Conservation (phyloP, 2,113 vertebrate genomes). For the Deroptyus accipitrinus region DNA sequence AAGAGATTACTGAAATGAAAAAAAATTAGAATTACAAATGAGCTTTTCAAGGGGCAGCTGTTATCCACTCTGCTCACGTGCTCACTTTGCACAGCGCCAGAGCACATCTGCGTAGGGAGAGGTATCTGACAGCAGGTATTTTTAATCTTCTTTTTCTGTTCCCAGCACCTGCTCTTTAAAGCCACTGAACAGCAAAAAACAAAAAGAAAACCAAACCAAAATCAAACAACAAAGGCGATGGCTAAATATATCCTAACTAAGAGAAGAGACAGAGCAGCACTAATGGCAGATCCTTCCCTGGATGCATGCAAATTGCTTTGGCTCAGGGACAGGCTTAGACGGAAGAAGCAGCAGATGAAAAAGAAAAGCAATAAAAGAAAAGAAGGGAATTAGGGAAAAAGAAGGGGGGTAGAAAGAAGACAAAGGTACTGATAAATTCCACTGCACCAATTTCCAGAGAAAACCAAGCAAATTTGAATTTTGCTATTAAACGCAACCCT, state of each 20-base stretch:
- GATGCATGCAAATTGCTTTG: conserved; percentile 39
- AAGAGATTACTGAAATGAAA: conserved; percentile 48
- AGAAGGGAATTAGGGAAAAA: background rate
- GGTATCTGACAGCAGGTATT: conserved; percentile 26
- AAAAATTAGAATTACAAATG: conserved; percentile 68
- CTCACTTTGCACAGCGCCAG: background rate
- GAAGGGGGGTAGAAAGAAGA: background rate
- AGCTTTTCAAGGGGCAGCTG: conserved; percentile 58
- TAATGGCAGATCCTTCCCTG: conserved; percentile 38
- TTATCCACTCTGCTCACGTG: background rate
- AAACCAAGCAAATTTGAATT: background rate
- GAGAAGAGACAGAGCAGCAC: conserved; percentile 18
- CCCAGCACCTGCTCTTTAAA: conserved; percentile 39
- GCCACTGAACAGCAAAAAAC: background rate
- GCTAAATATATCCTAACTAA: conserved; percentile 56
- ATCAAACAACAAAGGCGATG: background rate
- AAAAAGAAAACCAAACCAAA: background rate
- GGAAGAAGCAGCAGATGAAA: background rate
- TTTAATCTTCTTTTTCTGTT: conserved; percentile 41
- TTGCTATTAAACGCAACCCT: background rate
- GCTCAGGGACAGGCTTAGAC: background rate
- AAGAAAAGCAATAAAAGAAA: background rate
- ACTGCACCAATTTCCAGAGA: background rate
- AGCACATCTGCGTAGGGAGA: conserved; percentile 1
- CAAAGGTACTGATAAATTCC: background rate